phyloP scores from a whole-genome alignment of 2,797 vertebrate species.

The Aselliscus stoliczkanus region DNA sequence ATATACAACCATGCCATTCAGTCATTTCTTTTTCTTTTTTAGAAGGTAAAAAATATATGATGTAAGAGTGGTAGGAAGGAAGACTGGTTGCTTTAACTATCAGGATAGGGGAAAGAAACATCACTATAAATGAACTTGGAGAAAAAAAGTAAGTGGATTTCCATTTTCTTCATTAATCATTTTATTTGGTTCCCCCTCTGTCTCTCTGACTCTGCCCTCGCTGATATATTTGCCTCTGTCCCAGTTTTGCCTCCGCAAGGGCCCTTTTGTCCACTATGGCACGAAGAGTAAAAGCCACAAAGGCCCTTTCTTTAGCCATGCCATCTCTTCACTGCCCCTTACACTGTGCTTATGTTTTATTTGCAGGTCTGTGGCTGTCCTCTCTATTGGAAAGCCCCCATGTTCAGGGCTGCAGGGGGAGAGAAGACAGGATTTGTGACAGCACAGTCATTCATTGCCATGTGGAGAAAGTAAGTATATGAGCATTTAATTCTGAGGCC shows the following conservation, averaged over 20 bases:
- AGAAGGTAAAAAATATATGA: slow-evolving; percentile 17
- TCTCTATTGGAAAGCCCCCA: slow-evolving; percentile 96
- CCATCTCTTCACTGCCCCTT: slow-evolving; percentile 12
- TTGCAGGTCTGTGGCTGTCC: slow-evolving; percentile 93
- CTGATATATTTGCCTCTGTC: not conserved
- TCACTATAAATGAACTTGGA: not conserved
- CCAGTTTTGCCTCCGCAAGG: not conserved
- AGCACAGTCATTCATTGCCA: slow-evolving; percentile 92
- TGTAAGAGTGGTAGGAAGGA: not conserved
- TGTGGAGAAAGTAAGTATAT: slow-evolving; percentile 95
- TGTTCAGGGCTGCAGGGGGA: slow-evolving; percentile 94
- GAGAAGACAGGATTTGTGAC: slow-evolving; percentile 94
- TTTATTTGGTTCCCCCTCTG: not conserved
- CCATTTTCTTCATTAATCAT: slow-evolving; percentile 3
- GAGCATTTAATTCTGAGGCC: not conserved
- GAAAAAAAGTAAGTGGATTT: slow-evolving; percentile 12
- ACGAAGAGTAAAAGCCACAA: not conserved
- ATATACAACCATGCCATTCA: not conserved
- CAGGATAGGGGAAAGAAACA: not conserved
- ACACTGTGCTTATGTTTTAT: slow-evolving; percentile 48
- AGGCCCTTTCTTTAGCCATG: not conserved
- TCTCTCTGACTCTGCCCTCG: not conserved
- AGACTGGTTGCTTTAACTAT: not conserved
- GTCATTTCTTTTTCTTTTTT: slow-evolving; percentile 26
- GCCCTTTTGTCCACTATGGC: not conserved